Evolutionary conservation across 2,113 vertebrate species (phyloP), one percentile per base, ranked within the genome.

Genomic region (Panurus biarmicus): DNA sequence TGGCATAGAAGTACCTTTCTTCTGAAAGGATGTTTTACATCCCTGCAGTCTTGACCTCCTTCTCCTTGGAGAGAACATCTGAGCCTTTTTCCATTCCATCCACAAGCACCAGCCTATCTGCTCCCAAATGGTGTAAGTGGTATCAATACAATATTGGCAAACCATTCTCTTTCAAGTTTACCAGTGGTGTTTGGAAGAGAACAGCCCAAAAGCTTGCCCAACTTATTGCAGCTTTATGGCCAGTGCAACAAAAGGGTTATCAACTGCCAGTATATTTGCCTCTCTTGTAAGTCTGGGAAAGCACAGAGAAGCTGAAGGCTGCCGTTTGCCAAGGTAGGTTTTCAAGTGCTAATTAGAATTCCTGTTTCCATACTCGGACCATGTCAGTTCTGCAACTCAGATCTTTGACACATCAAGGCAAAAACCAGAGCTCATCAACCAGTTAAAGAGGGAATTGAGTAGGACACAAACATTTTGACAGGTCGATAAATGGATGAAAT

Each of bases 311-410:
- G 24, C 4, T 35, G 25, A 18, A 24, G 15, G n/a, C 23, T 56
- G 22, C 3, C 16, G 26, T 17, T 78, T 38, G 78, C 10, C 26
- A 57, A 12, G 4, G 26, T 0, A 58, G 22, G 9, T 22, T 62
- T 88, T 47, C 38, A 54, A 62, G 44, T 60, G 72, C 5, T 69
- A 45, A 21, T 24, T 13, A 80, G 11, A 65, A 64, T 47, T 85
- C 25, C 47, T 31, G 12, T 57, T 80, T 80, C 47, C 22, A 26
- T 47, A 23, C 16, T 35, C 0, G 0, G 12, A 47, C 16, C 6
- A 18, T 4, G 2, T 38, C 24, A 28, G 22, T 53, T 89, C 40
- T 77, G 44, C 24, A 85, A 28, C 42, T 65, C 40, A 45, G 53
- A 31, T 29, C 14, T 79, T 57, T 38, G 56, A 84, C 51, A 10